Conservation (phyloP, 2,888 invertebrate genomes). For the Drosophila putrida region DNA sequence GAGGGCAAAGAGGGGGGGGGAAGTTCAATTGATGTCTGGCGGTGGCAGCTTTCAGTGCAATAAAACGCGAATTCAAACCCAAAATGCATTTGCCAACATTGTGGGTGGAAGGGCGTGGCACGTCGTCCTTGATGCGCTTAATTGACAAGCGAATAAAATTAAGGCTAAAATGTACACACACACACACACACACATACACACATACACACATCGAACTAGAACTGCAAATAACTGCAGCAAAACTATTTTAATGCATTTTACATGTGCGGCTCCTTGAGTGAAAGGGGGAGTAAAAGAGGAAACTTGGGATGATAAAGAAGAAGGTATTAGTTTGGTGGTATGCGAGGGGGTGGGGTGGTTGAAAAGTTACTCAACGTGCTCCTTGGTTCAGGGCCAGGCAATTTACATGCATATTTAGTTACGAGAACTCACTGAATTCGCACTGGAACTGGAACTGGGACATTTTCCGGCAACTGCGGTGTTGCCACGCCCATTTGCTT, state of each 20-base stretch:
- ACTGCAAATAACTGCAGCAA: conserved; percentile 18
- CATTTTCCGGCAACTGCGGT: conserved; percentile 26
- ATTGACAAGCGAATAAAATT: conserved; percentile 74
- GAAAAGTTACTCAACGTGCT: conserved; percentile 25
- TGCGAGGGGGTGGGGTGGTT: not conserved
- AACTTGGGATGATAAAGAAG: not conserved
- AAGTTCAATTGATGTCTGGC: conserved; percentile 19
- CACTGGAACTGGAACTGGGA: conserved; percentile 6
- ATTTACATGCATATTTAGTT: conserved; percentile 46
- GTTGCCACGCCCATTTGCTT: conserved; percentile 34
- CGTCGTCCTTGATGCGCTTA: conserved; percentile 64
- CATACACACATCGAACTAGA: not conserved
- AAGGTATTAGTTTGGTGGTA: no score
- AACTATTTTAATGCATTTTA: conserved; percentile 67
- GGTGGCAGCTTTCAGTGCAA: conserved; percentile 22
- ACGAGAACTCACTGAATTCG: conserved; percentile 18
- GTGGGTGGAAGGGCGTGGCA: conserved; percentile 24
- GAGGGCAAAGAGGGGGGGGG: not conserved
- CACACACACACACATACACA: not conserved
- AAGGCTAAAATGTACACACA: conserved; percentile 47
- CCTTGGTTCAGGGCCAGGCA: conserved; percentile 39
- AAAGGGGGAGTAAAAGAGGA: not conserved
- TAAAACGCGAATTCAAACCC: conserved; percentile 26
- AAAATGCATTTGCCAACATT: conserved; percentile 32
- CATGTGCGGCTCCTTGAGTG: conserved; percentile 30